Percentiles rank a stretch among this genome's conserved stretches.
Conservation (phyloP, 1,140 invertebrate species). For the Megalonaias nervosa region DNA sequence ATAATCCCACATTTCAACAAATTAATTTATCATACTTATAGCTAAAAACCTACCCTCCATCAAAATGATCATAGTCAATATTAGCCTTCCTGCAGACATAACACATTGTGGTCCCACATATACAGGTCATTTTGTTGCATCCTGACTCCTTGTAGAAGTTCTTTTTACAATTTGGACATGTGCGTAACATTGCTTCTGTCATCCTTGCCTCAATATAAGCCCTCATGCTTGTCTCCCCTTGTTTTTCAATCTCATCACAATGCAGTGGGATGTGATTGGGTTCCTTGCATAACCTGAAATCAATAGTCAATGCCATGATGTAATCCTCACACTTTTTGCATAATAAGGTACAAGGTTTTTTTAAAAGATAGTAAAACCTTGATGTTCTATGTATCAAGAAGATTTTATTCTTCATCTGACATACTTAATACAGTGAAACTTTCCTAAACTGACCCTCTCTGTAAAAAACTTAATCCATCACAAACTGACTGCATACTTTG, state of each 20-base stretch:
- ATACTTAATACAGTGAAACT: no score
- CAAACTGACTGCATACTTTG: no score
- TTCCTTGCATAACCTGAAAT: constrained; percentile 75
- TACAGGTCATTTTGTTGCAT: constrained; percentile 82
- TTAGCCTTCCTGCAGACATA: constrained; percentile 78
- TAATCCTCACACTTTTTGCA: no score
- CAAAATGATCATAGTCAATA: constrained; percentile 78
- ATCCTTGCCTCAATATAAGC: constrained; percentile 79
- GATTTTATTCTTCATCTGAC: no score
- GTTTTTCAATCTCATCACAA: constrained; percentile 78
- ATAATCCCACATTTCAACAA: not conserved
- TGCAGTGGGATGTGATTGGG: constrained; percentile 77
- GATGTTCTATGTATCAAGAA: no score
- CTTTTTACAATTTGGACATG: constrained; percentile 76
- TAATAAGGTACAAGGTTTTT: no score
- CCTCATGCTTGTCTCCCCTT: constrained; percentile 74
- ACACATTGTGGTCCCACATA: constrained; percentile 80
- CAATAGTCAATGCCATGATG: not conserved
- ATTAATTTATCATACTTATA: not conserved
- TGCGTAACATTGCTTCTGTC: constrained; percentile 78
- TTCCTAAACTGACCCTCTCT: no score
- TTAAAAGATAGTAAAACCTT: no score
- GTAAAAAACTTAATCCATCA: no score
- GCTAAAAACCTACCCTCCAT: constrained; percentile 42
- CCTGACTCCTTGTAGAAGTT: constrained; percentile 79